phyloP scores from a whole-genome alignment of 2,113 vertebrate species.

The Cyrtonyx montezumae region DNA sequence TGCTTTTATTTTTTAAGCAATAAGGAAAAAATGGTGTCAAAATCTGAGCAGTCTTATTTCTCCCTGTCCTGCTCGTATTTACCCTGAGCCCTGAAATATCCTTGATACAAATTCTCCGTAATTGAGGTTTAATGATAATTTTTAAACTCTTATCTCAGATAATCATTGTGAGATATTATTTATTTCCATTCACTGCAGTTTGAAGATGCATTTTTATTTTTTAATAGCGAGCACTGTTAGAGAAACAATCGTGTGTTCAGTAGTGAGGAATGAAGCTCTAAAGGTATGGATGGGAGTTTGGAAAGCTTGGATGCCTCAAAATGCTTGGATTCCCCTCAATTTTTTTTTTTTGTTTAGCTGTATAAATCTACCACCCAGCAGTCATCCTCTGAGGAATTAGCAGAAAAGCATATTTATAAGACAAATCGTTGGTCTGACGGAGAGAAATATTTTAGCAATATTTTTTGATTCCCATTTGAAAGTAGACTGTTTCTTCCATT shows the following conservation, averaged over 20 bases:
- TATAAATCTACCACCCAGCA: slow-evolving; percentile 71
- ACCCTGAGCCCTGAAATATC: background rate
- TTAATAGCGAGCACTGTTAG: background rate
- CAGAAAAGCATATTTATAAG: slow-evolving; percentile 48
- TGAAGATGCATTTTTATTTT: background rate
- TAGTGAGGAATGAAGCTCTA: slow-evolving; percentile 53
- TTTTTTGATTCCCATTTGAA: slow-evolving; percentile 63
- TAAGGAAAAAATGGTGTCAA: background rate
- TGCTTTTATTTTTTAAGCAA: background rate
- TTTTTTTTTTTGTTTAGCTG: slow-evolving; percentile 20
- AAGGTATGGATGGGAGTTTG: slow-evolving; percentile 59
- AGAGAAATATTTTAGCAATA: slow-evolving; percentile 54
- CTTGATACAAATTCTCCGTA: background rate
- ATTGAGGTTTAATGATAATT: background rate
- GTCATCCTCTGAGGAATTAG: slow-evolving; percentile 57
- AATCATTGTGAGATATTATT: background rate
- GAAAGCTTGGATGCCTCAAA: slow-evolving; percentile 64
- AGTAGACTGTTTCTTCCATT: slow-evolving; percentile 64
- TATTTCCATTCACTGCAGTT: background rate
- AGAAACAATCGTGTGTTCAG: slow-evolving; percentile 46
- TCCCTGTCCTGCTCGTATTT: accelerated
- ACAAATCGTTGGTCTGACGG: slow-evolving; percentile 49
- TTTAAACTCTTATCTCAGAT: background rate
- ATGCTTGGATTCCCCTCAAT: slow-evolving; percentile 58
- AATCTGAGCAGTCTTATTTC: background rate